Evolutionary conservation across 2,888 invertebrate species (phyloP).

Genomic region (Pteria penguin): DNA sequence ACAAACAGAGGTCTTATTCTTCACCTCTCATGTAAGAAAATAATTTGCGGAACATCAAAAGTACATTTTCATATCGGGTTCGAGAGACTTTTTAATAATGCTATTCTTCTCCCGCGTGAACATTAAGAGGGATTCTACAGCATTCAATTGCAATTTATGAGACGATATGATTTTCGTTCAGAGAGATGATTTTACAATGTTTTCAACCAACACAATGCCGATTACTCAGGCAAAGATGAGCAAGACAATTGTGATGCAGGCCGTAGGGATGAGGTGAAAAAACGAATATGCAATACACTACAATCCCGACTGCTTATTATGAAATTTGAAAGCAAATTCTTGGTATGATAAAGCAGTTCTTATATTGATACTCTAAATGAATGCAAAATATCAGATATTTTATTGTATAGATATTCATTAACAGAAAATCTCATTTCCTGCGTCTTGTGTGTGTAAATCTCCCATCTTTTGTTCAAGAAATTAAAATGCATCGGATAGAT

Average conservation of each 20-base stretch:
- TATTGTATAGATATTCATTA: neutral
- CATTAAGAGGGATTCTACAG: neutral
- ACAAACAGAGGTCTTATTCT: neutral
- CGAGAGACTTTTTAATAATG: neutral
- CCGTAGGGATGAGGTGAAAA: no score
- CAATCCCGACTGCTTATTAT: no score
- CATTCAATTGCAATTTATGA: neutral
- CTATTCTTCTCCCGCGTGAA: neutral
- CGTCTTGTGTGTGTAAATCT: neutral
- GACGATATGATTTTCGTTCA: constrained; percentile 20
- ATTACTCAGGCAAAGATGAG: no score
- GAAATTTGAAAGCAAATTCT: no score
- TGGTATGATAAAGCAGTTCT: no score
- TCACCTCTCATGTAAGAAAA: neutral
- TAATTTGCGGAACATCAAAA: neutral
- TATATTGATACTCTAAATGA: no score
- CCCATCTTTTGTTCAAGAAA: neutral
- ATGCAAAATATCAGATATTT: neutral
- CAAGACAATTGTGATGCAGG: no score
- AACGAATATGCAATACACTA: no score
- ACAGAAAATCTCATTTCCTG: neutral
- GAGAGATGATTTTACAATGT: constrained; percentile 40
- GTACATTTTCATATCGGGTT: neutral
- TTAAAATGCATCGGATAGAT: neutral
- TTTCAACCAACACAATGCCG: no score